Percentiles rank a stretch among this genome's conserved stretches.
phyloP scores from a whole-genome alignment of 2,113 vertebrate genomes.

The Psophia crepitans region DNA sequence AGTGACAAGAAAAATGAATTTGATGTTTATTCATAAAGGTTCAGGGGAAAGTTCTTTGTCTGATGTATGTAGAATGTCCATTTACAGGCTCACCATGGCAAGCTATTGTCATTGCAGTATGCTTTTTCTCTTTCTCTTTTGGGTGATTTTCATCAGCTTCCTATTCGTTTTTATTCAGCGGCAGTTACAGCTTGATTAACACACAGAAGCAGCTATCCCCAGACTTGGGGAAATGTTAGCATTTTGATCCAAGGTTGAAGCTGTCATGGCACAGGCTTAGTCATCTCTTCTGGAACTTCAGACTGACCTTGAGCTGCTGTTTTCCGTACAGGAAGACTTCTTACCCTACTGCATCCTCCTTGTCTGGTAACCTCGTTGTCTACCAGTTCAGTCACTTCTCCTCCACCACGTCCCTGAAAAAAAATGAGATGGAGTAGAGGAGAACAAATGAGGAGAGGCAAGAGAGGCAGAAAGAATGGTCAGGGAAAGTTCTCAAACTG shows the following conservation, averaged over 20 bases:
- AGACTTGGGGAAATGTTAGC: background rate
- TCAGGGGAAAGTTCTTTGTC: background rate
- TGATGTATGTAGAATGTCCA: background rate
- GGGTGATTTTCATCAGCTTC: background rate
- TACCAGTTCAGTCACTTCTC: background rate
- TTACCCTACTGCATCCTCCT: background rate
- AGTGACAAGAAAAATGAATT: background rate
- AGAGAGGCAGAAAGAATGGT: background rate
- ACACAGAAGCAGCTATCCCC: background rate
- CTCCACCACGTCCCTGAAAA: background rate
- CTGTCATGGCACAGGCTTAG: background rate
- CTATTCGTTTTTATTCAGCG: background rate
- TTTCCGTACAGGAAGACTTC: background rate
- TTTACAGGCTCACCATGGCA: background rate
- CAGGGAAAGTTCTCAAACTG: background rate
- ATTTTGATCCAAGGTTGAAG: background rate
- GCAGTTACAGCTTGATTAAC: background rate
- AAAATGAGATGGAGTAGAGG: background rate
- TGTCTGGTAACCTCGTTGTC: background rate
- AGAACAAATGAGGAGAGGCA: background rate
- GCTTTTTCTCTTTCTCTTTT: background rate
- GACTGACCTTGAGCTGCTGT: background rate
- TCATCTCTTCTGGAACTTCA: background rate
- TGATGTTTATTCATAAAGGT: background rate
- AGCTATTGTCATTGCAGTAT: background rate